These are phyloP conservation scores for Melipona quadrifasciata DNA, from an alignment of 1,140 invertebrate genomes.

Conservation along the genomic window DNA sequence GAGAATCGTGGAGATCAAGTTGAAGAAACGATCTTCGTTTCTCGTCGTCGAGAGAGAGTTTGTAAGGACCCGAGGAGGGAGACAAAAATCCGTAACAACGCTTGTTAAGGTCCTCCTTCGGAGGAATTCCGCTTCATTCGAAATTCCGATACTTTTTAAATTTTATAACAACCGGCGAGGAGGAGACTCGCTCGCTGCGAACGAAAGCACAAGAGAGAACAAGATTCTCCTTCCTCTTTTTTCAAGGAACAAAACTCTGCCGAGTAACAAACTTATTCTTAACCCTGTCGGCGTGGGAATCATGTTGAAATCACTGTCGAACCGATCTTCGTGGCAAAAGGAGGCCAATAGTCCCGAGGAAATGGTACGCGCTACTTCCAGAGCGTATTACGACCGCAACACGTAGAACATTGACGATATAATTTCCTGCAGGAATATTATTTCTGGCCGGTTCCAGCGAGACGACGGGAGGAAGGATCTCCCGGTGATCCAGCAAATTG, in stretches of 20 bases:
- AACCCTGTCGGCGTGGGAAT: too few species aligned
- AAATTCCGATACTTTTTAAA: too few species aligned
- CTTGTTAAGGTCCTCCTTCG: neutral
- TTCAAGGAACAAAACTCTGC: too few species aligned
- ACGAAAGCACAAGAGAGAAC: too few species aligned
- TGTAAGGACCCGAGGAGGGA: neutral
- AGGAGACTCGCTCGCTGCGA: too few species aligned
- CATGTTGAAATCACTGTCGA: too few species aligned
- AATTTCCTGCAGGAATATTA: slow-evolving; percentile 39
- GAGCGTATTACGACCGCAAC: slow-evolving; percentile 32
- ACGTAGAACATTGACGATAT: slow-evolving; percentile 18
- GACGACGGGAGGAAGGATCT: neutral
- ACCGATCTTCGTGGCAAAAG: neutral
- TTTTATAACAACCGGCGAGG: too few species aligned
- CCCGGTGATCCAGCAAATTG: slow-evolving; percentile 21
- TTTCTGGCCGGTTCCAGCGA: neutral
- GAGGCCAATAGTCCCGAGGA: neutral
- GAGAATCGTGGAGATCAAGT: neutral
- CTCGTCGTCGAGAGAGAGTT: neutral
- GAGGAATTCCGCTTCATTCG: too few species aligned
- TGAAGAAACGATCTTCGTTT: neutral
- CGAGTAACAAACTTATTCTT: too few species aligned
- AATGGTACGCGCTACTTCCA: slow-evolving; percentile 25
- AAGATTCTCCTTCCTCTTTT: too few species aligned
- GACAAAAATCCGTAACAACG: too few species aligned